A percentile compares a stretch with the other conserved stretches of the same genome.
Evolutionary conservation across 2,113 vertebrate genomes (phyloP).

Genomic region (Rhizomys pruinosus): DNA sequence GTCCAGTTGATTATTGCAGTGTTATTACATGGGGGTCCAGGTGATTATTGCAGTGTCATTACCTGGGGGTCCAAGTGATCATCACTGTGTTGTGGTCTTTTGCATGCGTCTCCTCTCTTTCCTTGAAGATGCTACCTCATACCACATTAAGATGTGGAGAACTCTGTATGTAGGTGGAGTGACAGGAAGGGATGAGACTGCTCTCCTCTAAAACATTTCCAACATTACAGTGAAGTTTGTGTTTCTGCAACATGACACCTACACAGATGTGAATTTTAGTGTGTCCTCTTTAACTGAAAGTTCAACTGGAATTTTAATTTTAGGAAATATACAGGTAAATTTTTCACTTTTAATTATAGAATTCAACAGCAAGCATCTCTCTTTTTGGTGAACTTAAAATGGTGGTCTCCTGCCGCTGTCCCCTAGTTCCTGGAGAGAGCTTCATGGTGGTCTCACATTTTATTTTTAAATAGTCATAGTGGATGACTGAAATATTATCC

Average conservation of each 20-base stretch:
- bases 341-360: neutral
- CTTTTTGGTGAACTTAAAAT: neutral
- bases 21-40: neutral
- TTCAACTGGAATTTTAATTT: slow-evolving; percentile 14
- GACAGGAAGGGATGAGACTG: fast-evolving
- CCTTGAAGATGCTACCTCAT: fast-evolving
- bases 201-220: neutral
- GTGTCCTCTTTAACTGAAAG: neutral
- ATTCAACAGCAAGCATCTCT: neutral
- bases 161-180: neutral
- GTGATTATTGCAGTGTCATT: neutral
- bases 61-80: neutral
- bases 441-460: neutral
- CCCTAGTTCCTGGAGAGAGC: neutral
- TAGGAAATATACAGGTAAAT: neutral
- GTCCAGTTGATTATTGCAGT: neutral
- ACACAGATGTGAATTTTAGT: neutral
- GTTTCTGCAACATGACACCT: neutral
- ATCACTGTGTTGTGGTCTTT: neutral
- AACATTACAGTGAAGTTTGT: neutral
- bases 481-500: neutral
- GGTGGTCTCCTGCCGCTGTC: fast-evolving
- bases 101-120: neutral
- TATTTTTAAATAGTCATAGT: neutral
- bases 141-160: fast-evolving